Evolutionary conservation across 1,140 invertebrate species (phyloP), one percentile per base, ranked within the genome.

Genomic region (Zaprionus lachaisei): DNA sequence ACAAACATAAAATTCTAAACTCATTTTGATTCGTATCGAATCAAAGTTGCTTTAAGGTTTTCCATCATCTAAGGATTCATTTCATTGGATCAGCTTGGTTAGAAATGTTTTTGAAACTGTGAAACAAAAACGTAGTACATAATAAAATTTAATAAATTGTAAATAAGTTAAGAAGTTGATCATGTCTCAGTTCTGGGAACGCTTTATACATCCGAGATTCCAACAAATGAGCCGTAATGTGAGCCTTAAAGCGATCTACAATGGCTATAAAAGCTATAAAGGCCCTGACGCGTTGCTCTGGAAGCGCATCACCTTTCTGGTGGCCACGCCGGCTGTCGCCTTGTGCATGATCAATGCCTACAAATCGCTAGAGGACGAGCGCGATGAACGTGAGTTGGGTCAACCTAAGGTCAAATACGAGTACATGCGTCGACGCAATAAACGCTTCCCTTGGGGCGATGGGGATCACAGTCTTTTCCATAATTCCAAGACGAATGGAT

Each of bases 361-460:
- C 79, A 93, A 94, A 63, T 93, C 94, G 14, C 84, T 93, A 26
- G 85, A 91, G 4, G 93, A 94, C 6, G 80, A 93, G 17, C 47
- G 12, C 37, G 83, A 92, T 28, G 51, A 94, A 94, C 64, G 90
- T 0, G 41, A 24, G 20, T 51, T 5, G 3, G 44, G 93, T 9
- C 93, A 94, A 37, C 92, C 93, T 51, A 97, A 97, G 84, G 91
- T 95, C 22, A 93, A 95, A 49, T 97, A 96, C 79, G 96, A 97
- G 3, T 94, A 97, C 92, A 73, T 97, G 92, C 92, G 95, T n/a
- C 93, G 96, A 15, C 94, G 96, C 47, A 95, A 94, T 47, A 95
- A 95, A 93, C 93, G 94, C 24, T 98, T 97, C 93, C 97, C 97
- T 55, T 98, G 97, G 97, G 97, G 97, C 79, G 97, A 98, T 93